phyloP scores from a whole-genome alignment of 2,888 invertebrate genomes.

The Euclidia mi region DNA sequence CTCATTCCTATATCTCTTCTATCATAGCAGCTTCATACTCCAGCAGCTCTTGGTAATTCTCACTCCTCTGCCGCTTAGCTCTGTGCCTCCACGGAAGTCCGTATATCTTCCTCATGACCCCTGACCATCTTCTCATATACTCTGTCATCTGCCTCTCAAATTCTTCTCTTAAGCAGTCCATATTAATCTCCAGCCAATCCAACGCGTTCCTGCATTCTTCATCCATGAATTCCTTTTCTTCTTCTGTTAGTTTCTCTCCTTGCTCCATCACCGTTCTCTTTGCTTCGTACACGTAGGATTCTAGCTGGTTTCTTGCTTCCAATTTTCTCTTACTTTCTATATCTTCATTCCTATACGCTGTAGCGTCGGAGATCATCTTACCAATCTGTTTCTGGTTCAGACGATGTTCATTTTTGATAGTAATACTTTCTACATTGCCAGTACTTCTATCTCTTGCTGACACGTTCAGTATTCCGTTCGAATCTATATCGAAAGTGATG shows the following conservation, averaged over 20 bases:
- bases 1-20: slow-evolving; percentile 39
- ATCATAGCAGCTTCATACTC: slow-evolving; percentile 29
- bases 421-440: slow-evolving; percentile 65
- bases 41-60: slow-evolving; percentile 47
- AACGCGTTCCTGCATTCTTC: slow-evolving; percentile 67
- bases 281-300: slow-evolving; percentile 72
- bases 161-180: slow-evolving; percentile 70
- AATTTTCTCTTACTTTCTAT: slow-evolving; percentile 68
- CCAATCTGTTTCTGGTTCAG: slow-evolving; percentile 67
- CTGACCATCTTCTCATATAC: slow-evolving; percentile 69
- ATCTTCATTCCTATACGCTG: slow-evolving; percentile 69
- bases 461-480: slow-evolving; percentile 74
- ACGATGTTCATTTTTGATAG: slow-evolving; percentile 69
- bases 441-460: slow-evolving; percentile 72
- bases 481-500: slow-evolving; percentile 75
- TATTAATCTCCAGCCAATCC: slow-evolving; percentile 72
- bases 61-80: slow-evolving; percentile 64
- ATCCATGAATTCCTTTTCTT: slow-evolving; percentile 64
- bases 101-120: slow-evolving; percentile 64
- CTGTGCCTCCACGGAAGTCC: slow-evolving; percentile 53
- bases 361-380: slow-evolving; percentile 74
- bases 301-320: slow-evolving; percentile 76
- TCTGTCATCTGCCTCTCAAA: slow-evolving; percentile 74
- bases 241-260: slow-evolving; percentile 54
- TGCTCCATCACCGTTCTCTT: slow-evolving; percentile 68